These are phyloP conservation scores for Verasper variegatus DNA, from an alignment of 2,113 vertebrate genomes.

Conservation along the genomic window DNA sequence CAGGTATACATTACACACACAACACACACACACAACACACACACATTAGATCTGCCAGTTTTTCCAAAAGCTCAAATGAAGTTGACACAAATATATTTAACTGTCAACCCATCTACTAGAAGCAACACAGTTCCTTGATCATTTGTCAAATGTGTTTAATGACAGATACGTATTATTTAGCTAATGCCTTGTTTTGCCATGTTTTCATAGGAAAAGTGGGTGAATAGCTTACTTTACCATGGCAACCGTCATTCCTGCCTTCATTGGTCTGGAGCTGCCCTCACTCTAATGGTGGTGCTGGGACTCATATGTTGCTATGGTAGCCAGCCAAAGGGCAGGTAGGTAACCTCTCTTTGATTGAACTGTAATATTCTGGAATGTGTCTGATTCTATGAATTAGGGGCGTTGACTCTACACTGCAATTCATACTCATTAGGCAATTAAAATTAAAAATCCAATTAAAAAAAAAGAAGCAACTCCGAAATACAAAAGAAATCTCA, in stretches of 20 bases:
- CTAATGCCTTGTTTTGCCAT: constrained; percentile 12
- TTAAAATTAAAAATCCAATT: no score
- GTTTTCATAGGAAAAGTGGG: constrained; percentile 86
- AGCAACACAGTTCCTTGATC: no score
- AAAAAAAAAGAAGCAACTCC: no score
- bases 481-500: no score
- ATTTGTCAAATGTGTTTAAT: background rate
- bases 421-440: no score
- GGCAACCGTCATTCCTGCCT: constrained; percentile 95
- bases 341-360: constrained; percentile 1
- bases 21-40: background rate
- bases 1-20: constrained; percentile 78
- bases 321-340: constrained; percentile 96
- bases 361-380: background rate
- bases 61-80: no score
- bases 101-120: no score
- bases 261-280: constrained; percentile 94
- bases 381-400: background rate
- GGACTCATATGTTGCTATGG: constrained; percentile 90
- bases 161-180: background rate
- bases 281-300: constrained; percentile 91
- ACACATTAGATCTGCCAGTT: no score
- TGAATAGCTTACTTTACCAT: constrained; percentile 92
- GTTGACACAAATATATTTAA: no score
- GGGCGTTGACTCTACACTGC: no score